These are phyloP conservation scores for Pituophis catenifer DNA, from an alignment of 2,113 vertebrate species.

Conservation along the genomic window DNA sequence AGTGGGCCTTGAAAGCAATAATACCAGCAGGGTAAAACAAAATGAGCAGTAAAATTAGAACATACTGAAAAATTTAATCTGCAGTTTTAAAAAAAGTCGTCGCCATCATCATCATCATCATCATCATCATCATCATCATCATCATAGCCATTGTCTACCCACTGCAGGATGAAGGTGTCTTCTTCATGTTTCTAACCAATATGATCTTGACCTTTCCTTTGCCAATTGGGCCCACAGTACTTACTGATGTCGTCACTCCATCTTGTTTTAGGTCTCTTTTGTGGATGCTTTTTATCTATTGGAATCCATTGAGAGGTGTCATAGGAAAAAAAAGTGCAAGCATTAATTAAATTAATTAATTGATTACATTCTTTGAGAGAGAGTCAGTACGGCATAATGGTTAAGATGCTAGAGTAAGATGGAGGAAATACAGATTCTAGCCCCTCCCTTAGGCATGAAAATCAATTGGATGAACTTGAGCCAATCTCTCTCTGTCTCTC, in stretches of 20 bases:
- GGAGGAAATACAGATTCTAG: neutral
- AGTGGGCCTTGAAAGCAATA: neutral
- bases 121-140: neutral
- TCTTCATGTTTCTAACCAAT: neutral
- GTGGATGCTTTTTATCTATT: neutral
- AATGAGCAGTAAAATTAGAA: neutral
- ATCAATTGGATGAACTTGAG: neutral
- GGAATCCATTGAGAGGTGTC: neutral
- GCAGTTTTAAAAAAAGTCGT: neutral
- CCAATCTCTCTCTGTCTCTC: neutral
- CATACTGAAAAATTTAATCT: neutral
- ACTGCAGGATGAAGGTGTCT: neutral
- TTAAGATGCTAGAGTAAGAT: neutral
- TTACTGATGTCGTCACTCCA: neutral
- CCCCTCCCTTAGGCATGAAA: neutral
- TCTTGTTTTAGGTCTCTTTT: neutral
- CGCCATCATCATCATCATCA: neutral
- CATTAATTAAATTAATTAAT: neutral
- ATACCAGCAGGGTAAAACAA: neutral
- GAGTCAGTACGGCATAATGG: neutral
- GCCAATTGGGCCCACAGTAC: neutral
- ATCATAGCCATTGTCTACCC: neutral
- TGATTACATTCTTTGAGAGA: neutral
- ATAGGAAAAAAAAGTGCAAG: neutral
- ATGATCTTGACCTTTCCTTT: neutral